A percentile compares a stretch with the other conserved stretches of the same genome.
phyloP scores from a whole-genome alignment of 2,888 invertebrate genomes.

The Danaus chrysippus region DNA sequence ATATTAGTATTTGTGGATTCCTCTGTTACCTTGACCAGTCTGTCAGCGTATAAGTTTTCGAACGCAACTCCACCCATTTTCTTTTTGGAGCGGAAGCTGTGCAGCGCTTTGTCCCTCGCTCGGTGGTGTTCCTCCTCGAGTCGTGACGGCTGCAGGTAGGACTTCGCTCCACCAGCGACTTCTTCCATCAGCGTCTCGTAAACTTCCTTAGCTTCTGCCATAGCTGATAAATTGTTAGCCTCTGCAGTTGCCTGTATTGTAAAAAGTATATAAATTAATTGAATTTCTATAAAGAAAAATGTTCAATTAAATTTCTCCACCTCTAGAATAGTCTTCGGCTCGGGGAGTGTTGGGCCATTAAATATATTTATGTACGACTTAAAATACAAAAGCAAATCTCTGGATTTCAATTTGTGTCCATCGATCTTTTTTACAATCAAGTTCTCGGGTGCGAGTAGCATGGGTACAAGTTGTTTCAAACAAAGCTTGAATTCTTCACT shows the following conservation, averaged over 20 bases:
- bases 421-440: conserved; percentile 96
- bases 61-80: conserved; percentile 99
- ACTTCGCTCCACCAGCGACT: conserved; percentile 94
- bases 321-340: conserved; percentile 98
- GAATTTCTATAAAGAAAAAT: not conserved
- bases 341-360: conserved; percentile 97
- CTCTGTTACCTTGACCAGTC: conserved; percentile 82
- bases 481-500: conserved; percentile 93
- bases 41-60: conserved; percentile 88
- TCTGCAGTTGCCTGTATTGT: conserved; percentile 95
- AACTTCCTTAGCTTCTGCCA: conserved; percentile 93
- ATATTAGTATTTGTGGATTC: not conserved
- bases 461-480: conserved; percentile 89
- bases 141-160: conserved; percentile 91
- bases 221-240: conserved; percentile 98
- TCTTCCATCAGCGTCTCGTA: conserved; percentile 95
- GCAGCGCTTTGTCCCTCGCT: conserved; percentile 86
- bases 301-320: conserved; percentile 62
- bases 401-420: conserved; percentile 93
- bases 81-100: conserved; percentile 86
- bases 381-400: conserved; percentile 97
- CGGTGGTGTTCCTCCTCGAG: conserved; percentile 91
- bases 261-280: not conserved
- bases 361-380: conserved; percentile 98
- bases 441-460: conserved; percentile 91